These are phyloP conservation scores for Pentamera pediparva DNA, from an alignment of 53 echinoderm and acorn worm species.

Conservation along the genomic window DNA sequence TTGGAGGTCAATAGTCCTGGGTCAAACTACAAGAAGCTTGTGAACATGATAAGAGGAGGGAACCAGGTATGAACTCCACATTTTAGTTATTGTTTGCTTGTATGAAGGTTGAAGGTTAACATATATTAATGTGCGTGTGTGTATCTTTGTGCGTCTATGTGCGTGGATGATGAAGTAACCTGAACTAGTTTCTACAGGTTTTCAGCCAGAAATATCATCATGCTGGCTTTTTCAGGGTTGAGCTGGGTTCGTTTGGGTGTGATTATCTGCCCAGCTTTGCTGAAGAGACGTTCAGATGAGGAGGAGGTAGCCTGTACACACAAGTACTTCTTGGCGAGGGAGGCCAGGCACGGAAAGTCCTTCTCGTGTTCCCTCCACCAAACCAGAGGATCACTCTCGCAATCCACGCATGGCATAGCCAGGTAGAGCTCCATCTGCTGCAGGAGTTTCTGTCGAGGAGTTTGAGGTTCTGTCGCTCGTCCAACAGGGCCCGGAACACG, in stretches of 20 bases:
- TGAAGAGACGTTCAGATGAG: not conserved
- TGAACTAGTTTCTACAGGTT: not conserved
- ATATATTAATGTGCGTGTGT: too few relatives aligned
- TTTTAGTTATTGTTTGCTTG: too few relatives aligned
- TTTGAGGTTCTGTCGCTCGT: not conserved
- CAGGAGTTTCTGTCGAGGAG: not conserved
- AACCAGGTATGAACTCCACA: too few relatives aligned
- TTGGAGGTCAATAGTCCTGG: too few relatives aligned
- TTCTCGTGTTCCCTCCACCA: not conserved
- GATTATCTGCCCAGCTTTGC: slow-evolving; percentile 1
- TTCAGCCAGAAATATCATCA: not conserved
- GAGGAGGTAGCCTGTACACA: not conserved
- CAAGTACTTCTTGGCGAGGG: not conserved
- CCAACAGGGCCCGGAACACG: too few relatives aligned
- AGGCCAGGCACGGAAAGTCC: not conserved
- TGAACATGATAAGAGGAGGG: too few relatives aligned
- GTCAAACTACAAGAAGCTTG: too few relatives aligned
- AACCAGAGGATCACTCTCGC: not conserved
- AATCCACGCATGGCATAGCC: not conserved
- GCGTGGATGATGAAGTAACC: too few relatives aligned
- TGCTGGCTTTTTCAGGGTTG: not conserved
- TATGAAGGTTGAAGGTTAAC: too few relatives aligned
- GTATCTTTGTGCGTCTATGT: too few relatives aligned
- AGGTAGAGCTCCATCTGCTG: not conserved
- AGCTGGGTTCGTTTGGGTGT: not conserved